A percentile compares a stretch with the other conserved stretches of the same genome.
These are phyloP conservation scores for Acronicta aceris DNA, from an alignment of 2,888 invertebrate species.

Conservation along the genomic window DNA sequence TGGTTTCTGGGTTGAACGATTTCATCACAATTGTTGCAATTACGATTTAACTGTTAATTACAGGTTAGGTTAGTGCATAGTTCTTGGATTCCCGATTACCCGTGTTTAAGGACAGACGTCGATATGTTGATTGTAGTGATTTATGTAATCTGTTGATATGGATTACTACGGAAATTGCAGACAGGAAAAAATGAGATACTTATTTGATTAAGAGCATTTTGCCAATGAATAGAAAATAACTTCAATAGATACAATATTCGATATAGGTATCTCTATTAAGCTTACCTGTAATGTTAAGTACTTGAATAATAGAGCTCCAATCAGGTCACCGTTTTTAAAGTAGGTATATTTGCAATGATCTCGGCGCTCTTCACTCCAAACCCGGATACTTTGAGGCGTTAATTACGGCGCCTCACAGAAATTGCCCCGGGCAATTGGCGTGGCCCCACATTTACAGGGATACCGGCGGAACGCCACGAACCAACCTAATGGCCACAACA, in stretches of 20 bases:
- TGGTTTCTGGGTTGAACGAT: neutral
- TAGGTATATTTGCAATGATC: conserved; percentile 55
- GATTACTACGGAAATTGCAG: too few species aligned
- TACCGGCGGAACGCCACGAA: conserved; percentile 55
- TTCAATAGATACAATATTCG: too few species aligned
- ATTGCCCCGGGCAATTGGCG: conserved; percentile 49
- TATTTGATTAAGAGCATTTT: too few species aligned
- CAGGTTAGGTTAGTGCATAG: neutral
- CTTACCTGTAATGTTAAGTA: neutral
- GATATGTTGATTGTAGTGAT: neutral
- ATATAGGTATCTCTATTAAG: neutral
- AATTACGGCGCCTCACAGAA: conserved; percentile 66
- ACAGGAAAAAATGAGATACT: too few species aligned
- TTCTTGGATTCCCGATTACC: neutral
- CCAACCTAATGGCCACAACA: conserved; percentile 57
- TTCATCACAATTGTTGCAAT: neutral
- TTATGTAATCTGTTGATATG: too few species aligned
- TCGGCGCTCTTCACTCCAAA: conserved; percentile 37
- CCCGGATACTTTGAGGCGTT: conserved; percentile 63
- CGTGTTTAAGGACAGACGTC: neutral
- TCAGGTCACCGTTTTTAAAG: conserved; percentile 30
- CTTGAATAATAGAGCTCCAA: conserved; percentile 13
- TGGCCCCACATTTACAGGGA: conserved; percentile 53
- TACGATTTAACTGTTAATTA: neutral
- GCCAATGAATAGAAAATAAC: too few species aligned